These are phyloP conservation scores for Xiphorhynchus elegans DNA, from an alignment of 2,113 vertebrate genomes.

Conservation along the genomic window DNA sequence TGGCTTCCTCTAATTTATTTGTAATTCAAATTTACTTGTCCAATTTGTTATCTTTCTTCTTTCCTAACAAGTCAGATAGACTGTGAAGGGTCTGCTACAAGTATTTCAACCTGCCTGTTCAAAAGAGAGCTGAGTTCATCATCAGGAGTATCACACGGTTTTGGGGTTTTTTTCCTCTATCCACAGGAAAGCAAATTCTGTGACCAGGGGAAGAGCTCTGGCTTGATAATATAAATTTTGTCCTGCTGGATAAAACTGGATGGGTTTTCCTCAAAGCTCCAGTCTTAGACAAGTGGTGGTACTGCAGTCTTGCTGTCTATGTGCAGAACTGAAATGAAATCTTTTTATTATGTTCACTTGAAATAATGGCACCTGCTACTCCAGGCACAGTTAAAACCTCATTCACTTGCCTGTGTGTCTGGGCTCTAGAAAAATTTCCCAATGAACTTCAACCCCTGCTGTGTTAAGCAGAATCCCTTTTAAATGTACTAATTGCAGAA, in stretches of 20 bases:
- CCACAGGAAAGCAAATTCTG: background rate
- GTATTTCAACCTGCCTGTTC: constrained; percentile 18
- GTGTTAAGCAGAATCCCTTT: background rate
- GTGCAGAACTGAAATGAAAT: background rate
- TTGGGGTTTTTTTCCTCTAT: background rate
- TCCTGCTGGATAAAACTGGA: background rate
- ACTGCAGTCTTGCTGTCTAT: background rate
- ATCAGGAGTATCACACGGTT: background rate
- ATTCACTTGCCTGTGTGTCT: background rate
- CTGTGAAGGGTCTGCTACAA: constrained; percentile 33
- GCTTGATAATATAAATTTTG: background rate
- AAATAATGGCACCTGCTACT: background rate
- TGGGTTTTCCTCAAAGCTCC: background rate
- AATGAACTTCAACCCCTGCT: background rate
- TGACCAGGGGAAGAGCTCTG: background rate
- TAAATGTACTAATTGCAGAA: constrained; percentile 37
- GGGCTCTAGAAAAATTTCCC: constrained; percentile 8
- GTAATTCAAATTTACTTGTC: constrained; percentile 64
- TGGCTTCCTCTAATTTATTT: constrained; percentile 56
- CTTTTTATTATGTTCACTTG: constrained; percentile 15
- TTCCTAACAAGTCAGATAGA: constrained; percentile 30
- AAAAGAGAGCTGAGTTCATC: constrained; percentile 22
- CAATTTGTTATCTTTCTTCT: constrained; percentile 50
- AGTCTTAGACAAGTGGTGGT: background rate
- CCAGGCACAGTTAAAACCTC: background rate